These are phyloP conservation scores for Phrynosoma blainvillii DNA, from an alignment of 2,113 vertebrate genomes.

Conservation along the genomic window DNA sequence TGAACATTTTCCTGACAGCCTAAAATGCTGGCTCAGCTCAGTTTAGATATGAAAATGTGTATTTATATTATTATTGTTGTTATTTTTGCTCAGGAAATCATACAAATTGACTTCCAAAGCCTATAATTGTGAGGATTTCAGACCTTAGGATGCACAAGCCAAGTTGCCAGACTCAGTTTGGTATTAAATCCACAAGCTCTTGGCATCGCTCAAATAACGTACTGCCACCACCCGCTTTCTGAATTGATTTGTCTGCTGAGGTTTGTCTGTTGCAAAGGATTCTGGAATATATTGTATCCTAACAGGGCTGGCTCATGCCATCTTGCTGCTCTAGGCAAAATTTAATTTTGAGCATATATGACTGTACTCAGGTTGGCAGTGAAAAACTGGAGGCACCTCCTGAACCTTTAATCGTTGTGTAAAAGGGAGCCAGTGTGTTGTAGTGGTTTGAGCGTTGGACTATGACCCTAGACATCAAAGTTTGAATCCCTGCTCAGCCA, in stretches of 20 bases:
- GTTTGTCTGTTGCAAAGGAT: neutral
- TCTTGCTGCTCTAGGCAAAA: no score
- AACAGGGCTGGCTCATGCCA: neutral
- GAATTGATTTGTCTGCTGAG: neutral
- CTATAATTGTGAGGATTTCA: neutral
- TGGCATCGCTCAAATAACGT: neutral
- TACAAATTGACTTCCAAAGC: constrained; percentile 9
- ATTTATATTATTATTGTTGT: neutral
- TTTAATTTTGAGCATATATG: no score
- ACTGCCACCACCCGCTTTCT: no score
- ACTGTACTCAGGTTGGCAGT: no score
- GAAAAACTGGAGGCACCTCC: no score
- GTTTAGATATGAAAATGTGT: neutral
- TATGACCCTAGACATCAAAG: no score
- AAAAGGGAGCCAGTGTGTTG: no score
- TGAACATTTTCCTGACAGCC: neutral
- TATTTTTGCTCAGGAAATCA: neutral
- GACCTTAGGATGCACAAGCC: neutral
- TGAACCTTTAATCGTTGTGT: no score
- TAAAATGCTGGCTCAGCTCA: neutral
- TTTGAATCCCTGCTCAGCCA: no score
- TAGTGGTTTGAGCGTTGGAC: no score
- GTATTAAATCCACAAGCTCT: neutral
- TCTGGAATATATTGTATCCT: neutral
- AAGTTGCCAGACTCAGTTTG: neutral